These are phyloP conservation scores for Anolis sagrei DNA, from an alignment of 2,113 vertebrate genomes.

Conservation along the genomic window DNA sequence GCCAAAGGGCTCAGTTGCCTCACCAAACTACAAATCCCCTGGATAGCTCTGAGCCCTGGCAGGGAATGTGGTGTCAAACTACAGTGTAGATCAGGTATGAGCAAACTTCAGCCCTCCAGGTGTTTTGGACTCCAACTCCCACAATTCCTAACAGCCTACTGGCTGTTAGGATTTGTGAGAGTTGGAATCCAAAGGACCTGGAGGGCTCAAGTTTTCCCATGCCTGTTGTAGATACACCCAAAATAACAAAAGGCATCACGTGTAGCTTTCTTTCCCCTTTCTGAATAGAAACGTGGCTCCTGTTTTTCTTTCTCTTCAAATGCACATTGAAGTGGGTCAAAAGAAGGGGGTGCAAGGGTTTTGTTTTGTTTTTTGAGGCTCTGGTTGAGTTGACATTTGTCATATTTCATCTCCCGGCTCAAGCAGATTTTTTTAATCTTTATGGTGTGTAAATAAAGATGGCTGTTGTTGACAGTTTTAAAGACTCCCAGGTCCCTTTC, in stretches of 20 bases:
- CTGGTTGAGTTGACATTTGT: neutral
- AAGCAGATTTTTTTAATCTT: neutral
- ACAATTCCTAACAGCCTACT: no score
- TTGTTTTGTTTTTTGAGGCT: neutral
- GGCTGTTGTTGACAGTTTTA: slow-evolving; percentile 39
- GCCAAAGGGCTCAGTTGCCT: no score
- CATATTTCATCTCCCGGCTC: slow-evolving; percentile 5
- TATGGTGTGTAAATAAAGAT: slow-evolving; percentile 33
- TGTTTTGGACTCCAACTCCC: no score
- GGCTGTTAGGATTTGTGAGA: no score
- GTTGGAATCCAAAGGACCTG: no score
- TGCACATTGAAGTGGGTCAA: neutral
- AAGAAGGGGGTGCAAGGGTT: neutral
- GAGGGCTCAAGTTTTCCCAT: no score
- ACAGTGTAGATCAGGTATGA: no score
- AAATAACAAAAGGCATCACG: neutral
- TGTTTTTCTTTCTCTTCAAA: neutral
- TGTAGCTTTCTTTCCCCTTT: neutral
- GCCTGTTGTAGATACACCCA: no score
- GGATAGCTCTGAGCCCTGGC: no score
- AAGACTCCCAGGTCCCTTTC: neutral
- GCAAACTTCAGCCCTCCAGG: no score
- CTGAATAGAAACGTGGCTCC: neutral
- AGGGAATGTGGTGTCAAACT: no score
- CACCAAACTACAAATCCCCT: no score